Evolutionary conservation across 2,113 vertebrate genomes (phyloP).

Genomic region (Sapajus apella): DNA sequence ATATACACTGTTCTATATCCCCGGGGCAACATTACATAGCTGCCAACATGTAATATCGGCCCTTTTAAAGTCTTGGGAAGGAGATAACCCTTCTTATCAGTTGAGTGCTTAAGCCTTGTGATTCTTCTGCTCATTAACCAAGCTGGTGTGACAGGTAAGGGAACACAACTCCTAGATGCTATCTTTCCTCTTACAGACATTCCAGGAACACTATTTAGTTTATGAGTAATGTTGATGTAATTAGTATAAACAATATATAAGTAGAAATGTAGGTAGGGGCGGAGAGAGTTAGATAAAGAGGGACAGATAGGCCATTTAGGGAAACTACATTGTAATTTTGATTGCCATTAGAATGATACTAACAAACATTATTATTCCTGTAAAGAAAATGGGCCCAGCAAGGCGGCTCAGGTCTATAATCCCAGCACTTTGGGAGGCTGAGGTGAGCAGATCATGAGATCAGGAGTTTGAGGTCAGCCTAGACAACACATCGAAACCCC

Average conservation of each 20-base stretch:
- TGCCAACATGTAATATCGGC: background rate
- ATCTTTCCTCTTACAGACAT: background rate
- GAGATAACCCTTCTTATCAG: background rate
- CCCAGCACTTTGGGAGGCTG: no score
- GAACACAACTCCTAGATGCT: background rate
- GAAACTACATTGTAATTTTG: background rate
- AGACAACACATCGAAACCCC: no score
- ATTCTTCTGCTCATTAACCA: background rate
- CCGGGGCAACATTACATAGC: background rate
- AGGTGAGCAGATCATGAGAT: no score
- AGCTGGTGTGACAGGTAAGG: background rate
- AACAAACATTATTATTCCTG: background rate
- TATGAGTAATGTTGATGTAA: background rate
- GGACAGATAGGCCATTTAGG: background rate
- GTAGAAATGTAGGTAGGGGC: background rate
- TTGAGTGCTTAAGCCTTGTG: background rate
- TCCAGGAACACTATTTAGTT: background rate
- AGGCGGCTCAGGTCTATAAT: no score
- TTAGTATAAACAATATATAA: background rate
- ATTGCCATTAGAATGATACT: background rate
- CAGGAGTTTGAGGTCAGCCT: no score
- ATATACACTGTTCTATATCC: background rate
- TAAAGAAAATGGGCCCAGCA: background rate
- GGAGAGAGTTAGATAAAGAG: rapidly evolving
- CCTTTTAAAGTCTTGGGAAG: background rate